Percentiles rank a stretch among this genome's conserved stretches.
phyloP scores from a whole-genome alignment of 1,140 invertebrate genomes.

The Trachymyrmex cornetzi region DNA sequence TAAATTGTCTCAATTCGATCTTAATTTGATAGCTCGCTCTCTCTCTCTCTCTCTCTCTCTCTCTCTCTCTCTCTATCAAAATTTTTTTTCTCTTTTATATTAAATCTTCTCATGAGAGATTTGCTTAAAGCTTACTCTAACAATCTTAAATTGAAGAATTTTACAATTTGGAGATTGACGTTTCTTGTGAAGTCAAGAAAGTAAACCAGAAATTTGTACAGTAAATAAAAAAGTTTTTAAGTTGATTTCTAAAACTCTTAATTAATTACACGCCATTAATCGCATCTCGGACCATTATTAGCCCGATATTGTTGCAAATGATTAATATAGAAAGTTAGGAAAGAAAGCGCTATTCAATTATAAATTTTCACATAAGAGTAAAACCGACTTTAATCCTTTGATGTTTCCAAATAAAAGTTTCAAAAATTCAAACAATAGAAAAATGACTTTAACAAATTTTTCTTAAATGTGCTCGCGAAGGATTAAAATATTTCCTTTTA shows the following conservation, averaged over 20 bases:
- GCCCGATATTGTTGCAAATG: constrained; percentile 8
- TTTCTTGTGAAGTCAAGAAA: background rate
- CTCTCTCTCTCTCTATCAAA: too few species aligned
- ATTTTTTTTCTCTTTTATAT: background rate
- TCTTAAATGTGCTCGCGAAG: background rate
- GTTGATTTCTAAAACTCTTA: constrained; percentile 13
- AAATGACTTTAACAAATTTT: constrained; percentile 4
- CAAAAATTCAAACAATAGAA: constrained; percentile 3
- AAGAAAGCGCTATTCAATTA: constrained; percentile 26
- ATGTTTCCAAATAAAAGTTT: constrained; percentile 6
- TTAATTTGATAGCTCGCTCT: too few species aligned
- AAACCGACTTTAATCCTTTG: constrained; percentile 1
- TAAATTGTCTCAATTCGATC: background rate
- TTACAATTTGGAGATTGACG: background rate
- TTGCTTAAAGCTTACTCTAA: background rate
- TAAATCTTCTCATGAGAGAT: background rate
- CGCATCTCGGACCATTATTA: background rate
- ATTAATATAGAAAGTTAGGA: constrained; percentile 20
- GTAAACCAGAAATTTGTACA: background rate
- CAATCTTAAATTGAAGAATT: background rate
- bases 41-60: too few species aligned
- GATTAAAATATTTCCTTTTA: background rate
- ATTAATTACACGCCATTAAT: constrained; percentile 8
- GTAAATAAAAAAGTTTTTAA: background rate
- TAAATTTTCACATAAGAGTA: background rate